A percentile compares a stretch with the other conserved stretches of the same genome.
These are phyloP conservation scores for Dilophus febrilis DNA, from an alignment of 2,888 invertebrate genomes.

Conservation along the genomic window DNA sequence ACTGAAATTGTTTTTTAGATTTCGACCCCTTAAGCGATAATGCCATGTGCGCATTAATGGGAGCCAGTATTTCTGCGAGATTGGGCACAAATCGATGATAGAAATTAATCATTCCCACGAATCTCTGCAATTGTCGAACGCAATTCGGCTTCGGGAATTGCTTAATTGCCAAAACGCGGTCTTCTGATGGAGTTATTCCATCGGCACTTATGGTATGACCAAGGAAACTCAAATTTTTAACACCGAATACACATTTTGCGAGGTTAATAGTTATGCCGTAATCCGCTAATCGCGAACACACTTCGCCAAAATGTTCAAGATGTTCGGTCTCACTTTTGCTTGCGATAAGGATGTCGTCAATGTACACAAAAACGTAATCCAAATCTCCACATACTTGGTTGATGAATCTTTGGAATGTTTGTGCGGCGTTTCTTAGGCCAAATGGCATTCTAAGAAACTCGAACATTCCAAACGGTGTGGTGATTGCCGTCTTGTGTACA, in stretches of 20 bases:
- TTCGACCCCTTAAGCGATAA: background rate
- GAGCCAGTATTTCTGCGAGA: background rate
- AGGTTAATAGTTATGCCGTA: background rate
- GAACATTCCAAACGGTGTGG: slow-evolving; percentile 19
- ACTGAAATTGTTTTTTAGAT: background rate
- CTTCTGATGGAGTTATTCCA: slow-evolving; percentile 1
- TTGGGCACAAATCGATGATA: background rate
- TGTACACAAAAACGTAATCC: slow-evolving; percentile 6
- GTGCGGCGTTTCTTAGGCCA: slow-evolving; percentile 15
- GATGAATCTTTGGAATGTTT: slow-evolving; percentile 17
- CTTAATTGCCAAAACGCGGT: background rate
- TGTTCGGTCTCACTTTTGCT: background rate
- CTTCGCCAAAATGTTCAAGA: background rate
- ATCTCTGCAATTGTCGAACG: slow-evolving; percentile 1
- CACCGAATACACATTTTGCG: background rate
- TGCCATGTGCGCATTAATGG: background rate
- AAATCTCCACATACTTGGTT: slow-evolving; percentile 14
- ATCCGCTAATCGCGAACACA: background rate
- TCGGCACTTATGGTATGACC: background rate
- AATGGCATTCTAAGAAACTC: slow-evolving; percentile 18
- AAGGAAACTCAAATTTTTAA: background rate
- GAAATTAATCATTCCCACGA: background rate
- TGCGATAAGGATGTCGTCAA: background rate
- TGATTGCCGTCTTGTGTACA: slow-evolving; percentile 18
- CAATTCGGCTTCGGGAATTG: too few species aligned